phyloP scores from a whole-genome alignment of 1,140 invertebrate genomes.

The Episyrphus balteatus region DNA sequence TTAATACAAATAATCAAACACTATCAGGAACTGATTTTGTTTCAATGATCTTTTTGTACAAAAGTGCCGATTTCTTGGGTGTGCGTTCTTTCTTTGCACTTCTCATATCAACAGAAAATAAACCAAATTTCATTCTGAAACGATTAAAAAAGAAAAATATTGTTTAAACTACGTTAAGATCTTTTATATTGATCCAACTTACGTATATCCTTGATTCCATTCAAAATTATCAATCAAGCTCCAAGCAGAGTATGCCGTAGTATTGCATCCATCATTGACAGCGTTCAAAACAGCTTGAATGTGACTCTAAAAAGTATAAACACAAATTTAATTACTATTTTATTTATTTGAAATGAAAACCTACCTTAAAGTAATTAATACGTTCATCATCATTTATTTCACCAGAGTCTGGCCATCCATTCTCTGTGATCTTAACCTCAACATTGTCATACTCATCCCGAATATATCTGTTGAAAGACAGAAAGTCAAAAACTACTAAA shows the following conservation, averaged over 20 bases:
- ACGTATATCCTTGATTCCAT: constrained; percentile 46
- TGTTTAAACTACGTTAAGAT: neutral
- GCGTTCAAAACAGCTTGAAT: no score
- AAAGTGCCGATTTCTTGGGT: constrained; percentile 10
- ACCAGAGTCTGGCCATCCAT: constrained; percentile 47
- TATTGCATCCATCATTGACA: constrained; percentile 49
- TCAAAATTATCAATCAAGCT: no score
- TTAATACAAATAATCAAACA: neutral
- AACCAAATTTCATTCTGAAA: constrained; percentile 15
- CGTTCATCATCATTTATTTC: constrained; percentile 43
- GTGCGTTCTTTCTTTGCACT: constrained; percentile 5
- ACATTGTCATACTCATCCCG: no score
- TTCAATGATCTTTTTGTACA: constrained; percentile 12
- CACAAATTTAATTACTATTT: neutral
- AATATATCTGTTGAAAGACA: constrained; percentile 45
- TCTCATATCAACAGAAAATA: constrained; percentile 9
- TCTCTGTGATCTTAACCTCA: constrained; percentile 62
- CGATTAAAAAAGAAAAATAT: neutral
- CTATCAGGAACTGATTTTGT: constrained; percentile 13
- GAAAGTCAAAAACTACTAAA: neutral
- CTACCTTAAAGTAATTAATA: constrained; percentile 27
- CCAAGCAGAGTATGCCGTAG: constrained; percentile 55
- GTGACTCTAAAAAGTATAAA: constrained; percentile 31
- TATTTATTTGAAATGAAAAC: neutral
- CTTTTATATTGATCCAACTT: neutral